Percentiles rank a stretch among this genome's conserved stretches.
Evolutionary conservation across 2,113 vertebrate genomes (phyloP).

Genomic region (Glareola pratincola): DNA sequence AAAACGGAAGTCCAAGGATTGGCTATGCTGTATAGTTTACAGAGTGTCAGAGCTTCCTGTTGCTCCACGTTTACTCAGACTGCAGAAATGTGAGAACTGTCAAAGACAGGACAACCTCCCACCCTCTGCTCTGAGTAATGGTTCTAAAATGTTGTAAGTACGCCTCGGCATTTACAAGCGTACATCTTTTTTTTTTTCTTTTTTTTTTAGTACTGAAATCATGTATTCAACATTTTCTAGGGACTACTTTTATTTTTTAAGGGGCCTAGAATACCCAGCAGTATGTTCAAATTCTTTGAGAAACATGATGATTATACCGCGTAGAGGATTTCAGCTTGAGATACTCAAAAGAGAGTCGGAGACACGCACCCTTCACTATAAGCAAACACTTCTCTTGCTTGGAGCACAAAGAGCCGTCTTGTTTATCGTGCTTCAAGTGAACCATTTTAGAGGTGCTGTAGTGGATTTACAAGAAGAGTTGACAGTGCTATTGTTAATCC

Average conservation of each 20-base stretch:
- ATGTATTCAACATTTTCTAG: background rate
- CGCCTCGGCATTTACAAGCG: background rate
- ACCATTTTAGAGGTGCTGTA: background rate
- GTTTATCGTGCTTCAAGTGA: background rate
- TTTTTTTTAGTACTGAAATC: background rate
- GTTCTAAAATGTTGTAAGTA: background rate
- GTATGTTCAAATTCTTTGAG: background rate
- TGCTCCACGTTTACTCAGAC: background rate
- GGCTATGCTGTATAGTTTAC: background rate
- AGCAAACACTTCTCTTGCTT: background rate
- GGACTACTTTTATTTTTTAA: background rate
- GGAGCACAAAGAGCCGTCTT: background rate
- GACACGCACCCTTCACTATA: background rate
- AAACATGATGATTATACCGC: background rate
- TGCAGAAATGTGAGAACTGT: background rate
- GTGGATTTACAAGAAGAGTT: background rate
- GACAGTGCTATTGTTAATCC: background rate
- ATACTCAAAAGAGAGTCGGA: background rate
- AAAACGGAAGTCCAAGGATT: background rate
- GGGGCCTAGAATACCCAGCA: background rate
- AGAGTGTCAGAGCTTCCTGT: background rate
- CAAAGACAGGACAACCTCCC: background rate
- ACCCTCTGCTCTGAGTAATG: background rate
- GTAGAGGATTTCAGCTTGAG: background rate
- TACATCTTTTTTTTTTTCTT: fast-evolving